These are phyloP conservation scores for Manis crassicaudata DNA, from an alignment of 2,797 vertebrate genomes.

Conservation along the genomic window DNA sequence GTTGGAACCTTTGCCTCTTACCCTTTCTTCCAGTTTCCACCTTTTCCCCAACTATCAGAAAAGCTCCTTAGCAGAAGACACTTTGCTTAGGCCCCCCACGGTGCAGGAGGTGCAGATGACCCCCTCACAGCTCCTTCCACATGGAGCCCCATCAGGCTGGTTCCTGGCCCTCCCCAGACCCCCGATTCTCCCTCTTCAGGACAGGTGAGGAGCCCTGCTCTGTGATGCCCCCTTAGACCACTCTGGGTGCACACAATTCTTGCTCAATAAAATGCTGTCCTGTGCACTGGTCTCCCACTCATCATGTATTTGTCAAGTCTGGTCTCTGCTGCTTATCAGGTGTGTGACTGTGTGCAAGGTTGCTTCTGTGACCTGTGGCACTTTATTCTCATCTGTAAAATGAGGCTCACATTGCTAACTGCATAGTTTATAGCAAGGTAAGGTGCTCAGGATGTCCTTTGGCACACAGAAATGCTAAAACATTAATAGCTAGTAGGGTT, in stretches of 20 bases:
- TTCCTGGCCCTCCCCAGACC: background rate
- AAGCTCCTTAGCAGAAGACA: background rate
- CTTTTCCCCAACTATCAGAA: background rate
- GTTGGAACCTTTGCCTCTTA: background rate
- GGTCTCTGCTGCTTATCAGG: background rate
- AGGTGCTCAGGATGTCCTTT: too few species aligned
- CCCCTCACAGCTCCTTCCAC: background rate
- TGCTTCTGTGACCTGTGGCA: background rate
- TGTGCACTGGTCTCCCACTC: background rate
- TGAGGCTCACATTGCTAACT: background rate
- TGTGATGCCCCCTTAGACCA: background rate
- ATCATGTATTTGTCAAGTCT: background rate
- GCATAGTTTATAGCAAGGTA: background rate
- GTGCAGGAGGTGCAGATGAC: background rate
- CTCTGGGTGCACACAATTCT: background rate
- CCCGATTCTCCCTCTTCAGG: background rate
- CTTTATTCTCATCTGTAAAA: background rate
- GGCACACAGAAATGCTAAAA: background rate
- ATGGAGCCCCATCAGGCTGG: background rate
- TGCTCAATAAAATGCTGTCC: background rate
- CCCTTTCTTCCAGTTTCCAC: background rate
- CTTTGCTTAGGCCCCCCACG: background rate
- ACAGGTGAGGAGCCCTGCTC: background rate
- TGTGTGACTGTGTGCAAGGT: background rate
- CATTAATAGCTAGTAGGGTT: background rate